Percentiles rank a stretch among this genome's conserved stretches.
phyloP scores from a whole-genome alignment of 2,113 vertebrate species.

The Chiloscyllium plagiosum region DNA sequence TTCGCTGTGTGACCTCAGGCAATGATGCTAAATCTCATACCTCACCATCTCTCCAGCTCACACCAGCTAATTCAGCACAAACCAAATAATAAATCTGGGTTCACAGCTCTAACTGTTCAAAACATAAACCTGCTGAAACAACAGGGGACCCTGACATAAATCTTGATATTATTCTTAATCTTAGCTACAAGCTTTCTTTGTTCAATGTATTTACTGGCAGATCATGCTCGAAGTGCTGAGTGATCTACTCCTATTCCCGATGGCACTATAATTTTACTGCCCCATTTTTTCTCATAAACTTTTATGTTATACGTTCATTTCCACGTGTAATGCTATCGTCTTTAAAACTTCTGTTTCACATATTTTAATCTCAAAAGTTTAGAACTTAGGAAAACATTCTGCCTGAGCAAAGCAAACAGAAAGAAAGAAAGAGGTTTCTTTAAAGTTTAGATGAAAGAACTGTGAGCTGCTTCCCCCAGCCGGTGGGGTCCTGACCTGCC shows the following conservation, averaged over 20 bases:
- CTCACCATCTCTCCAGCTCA: background rate
- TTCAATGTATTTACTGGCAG: background rate
- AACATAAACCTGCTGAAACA: background rate
- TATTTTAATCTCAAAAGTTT: background rate
- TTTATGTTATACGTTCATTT: background rate
- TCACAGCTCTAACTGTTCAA: background rate
- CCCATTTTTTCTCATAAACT: background rate
- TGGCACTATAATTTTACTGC: background rate
- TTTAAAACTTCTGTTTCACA: background rate
- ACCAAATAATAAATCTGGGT: background rate
- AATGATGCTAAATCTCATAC: background rate
- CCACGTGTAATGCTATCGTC: background rate
- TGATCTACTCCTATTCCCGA: background rate
- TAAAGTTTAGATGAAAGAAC: constrained; percentile 18
- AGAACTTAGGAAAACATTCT: background rate
- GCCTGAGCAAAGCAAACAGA: background rate
- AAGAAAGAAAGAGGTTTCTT: background rate
- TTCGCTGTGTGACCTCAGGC: background rate
- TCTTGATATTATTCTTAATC: background rate
- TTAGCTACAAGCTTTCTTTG: background rate
- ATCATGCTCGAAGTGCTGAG: background rate
- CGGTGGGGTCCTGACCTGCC: constrained; percentile 25
- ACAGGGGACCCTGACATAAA: too few relatives aligned
- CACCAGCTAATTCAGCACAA: background rate
- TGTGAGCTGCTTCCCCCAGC: background rate